A percentile compares a stretch with the other conserved stretches of the same genome.
Evolutionary conservation across 2,113 vertebrate genomes (phyloP).

Genomic region (Corapipo altera): DNA sequence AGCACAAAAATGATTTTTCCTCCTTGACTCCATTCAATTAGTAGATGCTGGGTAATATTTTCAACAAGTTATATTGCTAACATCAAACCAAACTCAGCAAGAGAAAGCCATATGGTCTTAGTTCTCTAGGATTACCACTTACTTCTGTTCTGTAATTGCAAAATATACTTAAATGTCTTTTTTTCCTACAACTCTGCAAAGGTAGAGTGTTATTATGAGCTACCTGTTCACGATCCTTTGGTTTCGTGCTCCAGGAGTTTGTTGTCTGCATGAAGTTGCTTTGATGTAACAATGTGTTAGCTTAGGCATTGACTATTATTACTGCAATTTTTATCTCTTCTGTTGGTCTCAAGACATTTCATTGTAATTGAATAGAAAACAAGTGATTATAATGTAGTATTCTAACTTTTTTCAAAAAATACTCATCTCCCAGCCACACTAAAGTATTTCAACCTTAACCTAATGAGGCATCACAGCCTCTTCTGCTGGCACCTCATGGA

Average conservation of each 20-base stretch:
- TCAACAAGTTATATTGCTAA: not conserved
- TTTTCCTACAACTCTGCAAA: not conserved
- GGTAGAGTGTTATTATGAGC: no score
- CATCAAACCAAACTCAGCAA: not conserved
- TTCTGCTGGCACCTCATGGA: accelerated
- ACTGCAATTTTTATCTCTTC: not conserved
- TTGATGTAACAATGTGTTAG: not conserved
- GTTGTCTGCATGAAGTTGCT: not conserved
- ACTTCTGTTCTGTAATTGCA: not conserved
- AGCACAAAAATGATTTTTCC: not conserved
- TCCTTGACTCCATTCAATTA: not conserved
- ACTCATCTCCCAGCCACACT: not conserved
- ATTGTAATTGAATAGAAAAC: not conserved
- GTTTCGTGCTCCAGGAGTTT: not conserved
- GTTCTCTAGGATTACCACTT: not conserved
- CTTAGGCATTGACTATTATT: not conserved
- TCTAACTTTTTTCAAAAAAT: not conserved
- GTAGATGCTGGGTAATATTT: not conserved
- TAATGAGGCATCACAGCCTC: not conserved
- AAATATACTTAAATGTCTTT: not conserved
- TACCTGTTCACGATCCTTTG: accelerated
- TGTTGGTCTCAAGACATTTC: not conserved
- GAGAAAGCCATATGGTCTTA: not conserved
- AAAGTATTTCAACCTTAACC: not conserved
- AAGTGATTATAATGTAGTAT: not conserved